These are phyloP conservation scores for Neoaliturus tenellus DNA, from an alignment of 2,888 invertebrate genomes.

Conservation along the genomic window DNA sequence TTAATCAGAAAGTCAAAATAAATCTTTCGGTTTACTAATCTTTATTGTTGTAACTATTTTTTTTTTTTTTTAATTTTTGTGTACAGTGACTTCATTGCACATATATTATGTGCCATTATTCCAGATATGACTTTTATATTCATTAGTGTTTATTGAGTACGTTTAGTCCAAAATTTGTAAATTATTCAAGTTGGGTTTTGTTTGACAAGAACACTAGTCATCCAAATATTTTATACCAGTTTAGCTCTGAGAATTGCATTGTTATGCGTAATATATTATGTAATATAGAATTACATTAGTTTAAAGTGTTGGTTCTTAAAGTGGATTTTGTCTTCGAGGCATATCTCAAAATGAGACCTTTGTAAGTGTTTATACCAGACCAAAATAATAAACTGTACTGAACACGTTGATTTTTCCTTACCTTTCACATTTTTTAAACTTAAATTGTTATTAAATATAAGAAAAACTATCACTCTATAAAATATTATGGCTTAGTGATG, in stretches of 20 bases:
- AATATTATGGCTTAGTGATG: no score
- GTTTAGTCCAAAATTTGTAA: slow-evolving; percentile 33
- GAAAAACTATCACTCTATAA: no score
- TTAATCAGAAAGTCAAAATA: not conserved
- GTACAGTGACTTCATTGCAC: slow-evolving; percentile 33
- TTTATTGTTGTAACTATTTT: slow-evolving; percentile 36
- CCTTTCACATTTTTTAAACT: no score
- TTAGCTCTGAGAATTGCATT: slow-evolving; percentile 15
- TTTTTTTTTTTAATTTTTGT: slow-evolving; percentile 37
- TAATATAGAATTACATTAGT: slow-evolving; percentile 39
- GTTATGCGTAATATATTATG: slow-evolving; percentile 37
- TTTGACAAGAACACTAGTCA: slow-evolving; percentile 46
- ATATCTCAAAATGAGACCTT: slow-evolving; percentile 6
- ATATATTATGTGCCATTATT: slow-evolving; percentile 18
- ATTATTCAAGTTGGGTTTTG: slow-evolving; percentile 41
- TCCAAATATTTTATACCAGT: slow-evolving; percentile 52
- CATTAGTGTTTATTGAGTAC: slow-evolving; percentile 26
- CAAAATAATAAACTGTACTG: slow-evolving; percentile 41
- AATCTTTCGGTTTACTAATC: not conserved
- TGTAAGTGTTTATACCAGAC: slow-evolving; percentile 43
- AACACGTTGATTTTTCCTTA: not conserved
- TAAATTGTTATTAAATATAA: no score
- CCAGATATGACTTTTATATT: slow-evolving; percentile 9
- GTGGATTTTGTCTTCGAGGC: not conserved
- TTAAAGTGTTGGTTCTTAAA: slow-evolving; percentile 32